phyloP scores from a whole-genome alignment of 2,113 vertebrate genomes.

The Syrmaticus mikado region DNA sequence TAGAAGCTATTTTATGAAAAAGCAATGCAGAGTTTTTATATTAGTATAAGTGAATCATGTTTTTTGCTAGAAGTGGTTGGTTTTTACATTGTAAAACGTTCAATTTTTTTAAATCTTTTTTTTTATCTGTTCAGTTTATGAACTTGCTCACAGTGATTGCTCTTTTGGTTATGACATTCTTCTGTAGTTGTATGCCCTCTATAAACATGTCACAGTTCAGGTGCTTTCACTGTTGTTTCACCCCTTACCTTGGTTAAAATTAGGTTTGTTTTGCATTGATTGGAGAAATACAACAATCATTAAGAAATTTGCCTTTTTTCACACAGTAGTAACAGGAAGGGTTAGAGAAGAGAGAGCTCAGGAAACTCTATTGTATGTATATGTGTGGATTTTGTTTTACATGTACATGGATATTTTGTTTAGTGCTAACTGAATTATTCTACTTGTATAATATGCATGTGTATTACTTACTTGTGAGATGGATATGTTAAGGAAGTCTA shows the following conservation, averaged over 20 bases:
- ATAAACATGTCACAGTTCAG: not conserved
- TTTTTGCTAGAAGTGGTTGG: not conserved
- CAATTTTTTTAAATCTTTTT: not conserved
- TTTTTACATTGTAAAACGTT: not conserved
- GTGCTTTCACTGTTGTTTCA: not conserved
- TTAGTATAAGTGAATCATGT: not conserved
- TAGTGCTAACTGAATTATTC: not conserved
- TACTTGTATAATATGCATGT: not conserved
- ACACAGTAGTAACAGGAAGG: not conserved
- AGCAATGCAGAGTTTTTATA: not conserved
- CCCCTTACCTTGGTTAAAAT: not conserved
- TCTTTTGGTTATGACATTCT: not conserved
- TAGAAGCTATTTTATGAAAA: not conserved
- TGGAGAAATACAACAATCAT: fast-evolving
- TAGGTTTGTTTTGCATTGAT: not conserved
- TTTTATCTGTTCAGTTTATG: not conserved
- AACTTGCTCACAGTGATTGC: not conserved
- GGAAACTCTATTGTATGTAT: not conserved
- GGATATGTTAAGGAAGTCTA: not conserved
- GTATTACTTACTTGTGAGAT: not conserved
- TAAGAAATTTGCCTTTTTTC: not conserved
- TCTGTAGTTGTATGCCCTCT: not conserved
- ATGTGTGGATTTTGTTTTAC: not conserved
- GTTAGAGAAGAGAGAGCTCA: not conserved
- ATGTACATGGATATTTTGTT: not conserved